Base-by-base conservation (phyloP, 2,113 vertebrate genomes). In the Neomonachus schauinslandi region DNA sequence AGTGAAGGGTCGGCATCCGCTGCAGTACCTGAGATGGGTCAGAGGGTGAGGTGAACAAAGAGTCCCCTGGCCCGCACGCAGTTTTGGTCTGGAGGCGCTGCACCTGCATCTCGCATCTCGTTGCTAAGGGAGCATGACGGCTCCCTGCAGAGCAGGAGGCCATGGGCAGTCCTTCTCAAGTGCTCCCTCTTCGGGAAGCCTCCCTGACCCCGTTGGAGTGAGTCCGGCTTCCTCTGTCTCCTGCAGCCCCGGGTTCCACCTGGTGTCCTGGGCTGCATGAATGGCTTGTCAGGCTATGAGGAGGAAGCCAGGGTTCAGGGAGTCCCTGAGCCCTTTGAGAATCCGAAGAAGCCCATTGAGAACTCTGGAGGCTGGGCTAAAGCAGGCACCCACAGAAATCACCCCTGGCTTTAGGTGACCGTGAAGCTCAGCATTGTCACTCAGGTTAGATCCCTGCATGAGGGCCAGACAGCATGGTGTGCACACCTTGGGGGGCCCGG, bases 1-100 rank as follows among this genome's bases (percentile, higher is more conserved):
- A 7, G 31, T 2, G 22, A 26, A 72, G 51, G 65, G 51, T 21
- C 1, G 5, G 65, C 0, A 0, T 10, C 67, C 7, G 15, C 4
- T 4, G 63, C n/a, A 61, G 42, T 12, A 4, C 71, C 80, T 11
- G 18, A 2, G 22, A 3, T 2, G 9, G 39, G 46, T 46, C 67
- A 9, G 3, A 9, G 51, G 13, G 11, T 4, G 12, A 80, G 46
- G 19, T 1, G 55, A 63, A 28, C 14, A 3, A 13, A 1, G 0
- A 1, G 11, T 33, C 24, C 55, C 1, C 5, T 0, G 16, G 31
- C 42, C 5, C 1, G 46, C 1, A 26, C 1, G 0, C 0, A 3
- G 13, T 4, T 69, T 46, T 12, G 31, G 18, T 22, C 39, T 21
- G 26, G 24, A 72, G 76, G 12, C 1, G 2, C 31, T 24, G 26